Conservation (phyloP, 2,797 vertebrate genomes). For the Catharus ustulatus region DNA sequence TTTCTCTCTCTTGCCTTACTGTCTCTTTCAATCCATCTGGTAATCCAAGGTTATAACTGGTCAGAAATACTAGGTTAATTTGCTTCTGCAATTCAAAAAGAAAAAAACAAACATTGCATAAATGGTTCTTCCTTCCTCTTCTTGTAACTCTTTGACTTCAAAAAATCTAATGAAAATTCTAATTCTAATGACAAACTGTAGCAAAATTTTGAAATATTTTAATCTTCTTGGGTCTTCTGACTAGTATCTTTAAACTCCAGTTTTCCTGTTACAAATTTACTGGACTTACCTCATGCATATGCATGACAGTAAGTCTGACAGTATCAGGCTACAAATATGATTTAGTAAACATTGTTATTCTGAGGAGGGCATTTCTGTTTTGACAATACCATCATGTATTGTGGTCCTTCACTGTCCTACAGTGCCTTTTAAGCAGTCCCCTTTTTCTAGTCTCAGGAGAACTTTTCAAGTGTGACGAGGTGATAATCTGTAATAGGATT, state of each 20-base stretch:
- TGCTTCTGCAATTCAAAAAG: neutral
- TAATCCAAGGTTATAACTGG: slow-evolving; percentile 31
- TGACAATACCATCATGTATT: slow-evolving; percentile 5
- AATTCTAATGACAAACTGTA: neutral
- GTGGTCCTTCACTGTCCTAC: slow-evolving; percentile 32
- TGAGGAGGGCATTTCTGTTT: slow-evolving; percentile 1
- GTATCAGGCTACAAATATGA: neutral
- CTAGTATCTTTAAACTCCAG: neutral
- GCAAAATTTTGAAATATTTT: neutral
- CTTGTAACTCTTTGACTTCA: neutral
- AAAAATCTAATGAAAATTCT: neutral
- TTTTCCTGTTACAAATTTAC: neutral
- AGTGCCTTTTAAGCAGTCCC: neutral
- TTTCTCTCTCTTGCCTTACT: slow-evolving; percentile 31
- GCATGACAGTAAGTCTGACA: neutral
- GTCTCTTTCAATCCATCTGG: slow-evolving; percentile 51
- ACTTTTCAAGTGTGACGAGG: slow-evolving; percentile 38
- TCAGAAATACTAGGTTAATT: slow-evolving; percentile 19
- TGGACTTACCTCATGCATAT: neutral
- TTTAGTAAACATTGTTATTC: slow-evolving; percentile 10
- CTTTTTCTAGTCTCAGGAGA: slow-evolving; percentile 25
- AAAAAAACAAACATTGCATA: neutral
- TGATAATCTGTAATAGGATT: slow-evolving; percentile 65
- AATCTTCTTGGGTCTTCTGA: neutral
- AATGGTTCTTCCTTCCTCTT: neutral